Evolutionary conservation across 2,888 invertebrate genomes (phyloP).

Genomic region (Dexiosoma caninum): DNA sequence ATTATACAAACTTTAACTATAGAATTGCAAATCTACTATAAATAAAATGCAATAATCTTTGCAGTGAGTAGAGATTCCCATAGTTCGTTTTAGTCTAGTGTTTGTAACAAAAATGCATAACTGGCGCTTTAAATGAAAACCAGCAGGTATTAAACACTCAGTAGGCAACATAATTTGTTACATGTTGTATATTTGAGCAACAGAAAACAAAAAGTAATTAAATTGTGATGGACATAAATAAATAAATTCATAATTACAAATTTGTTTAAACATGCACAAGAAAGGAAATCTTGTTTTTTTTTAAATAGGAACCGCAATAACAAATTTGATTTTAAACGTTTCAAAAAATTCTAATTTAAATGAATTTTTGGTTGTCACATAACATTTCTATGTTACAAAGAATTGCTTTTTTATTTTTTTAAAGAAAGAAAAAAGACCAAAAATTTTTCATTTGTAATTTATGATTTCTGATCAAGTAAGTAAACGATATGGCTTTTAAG

Average conservation of each 20-base stretch:
- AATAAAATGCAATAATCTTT: no score
- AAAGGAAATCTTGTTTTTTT: constrained; percentile 27
- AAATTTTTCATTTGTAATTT: constrained; percentile 13
- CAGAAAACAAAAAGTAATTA: constrained; percentile 2
- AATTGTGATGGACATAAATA: constrained; percentile 53
- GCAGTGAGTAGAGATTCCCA: background rate
- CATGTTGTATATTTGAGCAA: constrained; percentile 5
- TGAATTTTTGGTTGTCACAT: background rate
- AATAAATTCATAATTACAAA: constrained; percentile 51
- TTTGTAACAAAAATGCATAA: background rate
- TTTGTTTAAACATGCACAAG: constrained; percentile 36
- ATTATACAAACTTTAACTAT: no score
- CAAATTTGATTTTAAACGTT: constrained; percentile 30
- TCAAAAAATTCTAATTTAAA: background rate
- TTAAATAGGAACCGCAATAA: background rate
- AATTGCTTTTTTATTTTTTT: background rate
- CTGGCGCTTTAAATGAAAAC: background rate
- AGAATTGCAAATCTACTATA: no score
- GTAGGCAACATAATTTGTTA: constrained; percentile 19
- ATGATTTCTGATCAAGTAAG: constrained; percentile 34
- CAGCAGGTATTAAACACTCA: background rate
- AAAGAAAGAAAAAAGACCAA: background rate
- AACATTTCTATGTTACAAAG: background rate
- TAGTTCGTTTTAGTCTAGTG: background rate
- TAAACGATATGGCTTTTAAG: constrained; percentile 31